Base-by-base conservation (phyloP, 2,888 invertebrate species). In the Spicauda simplicius region DNA sequence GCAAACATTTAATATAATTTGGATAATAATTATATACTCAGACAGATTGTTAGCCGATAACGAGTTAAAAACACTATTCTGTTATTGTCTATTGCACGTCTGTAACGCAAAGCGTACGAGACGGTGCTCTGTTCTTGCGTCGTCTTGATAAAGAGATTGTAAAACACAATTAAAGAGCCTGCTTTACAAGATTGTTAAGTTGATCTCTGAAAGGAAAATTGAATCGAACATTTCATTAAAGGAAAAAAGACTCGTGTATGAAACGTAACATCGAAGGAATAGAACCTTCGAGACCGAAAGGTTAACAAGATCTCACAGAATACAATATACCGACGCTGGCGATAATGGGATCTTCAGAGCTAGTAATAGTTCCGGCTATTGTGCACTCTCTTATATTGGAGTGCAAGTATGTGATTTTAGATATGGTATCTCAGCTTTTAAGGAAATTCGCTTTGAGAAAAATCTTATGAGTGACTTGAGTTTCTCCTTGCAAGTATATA, bases 241-340 rank as follows among this genome's bases (percentile, higher is more conserved):
- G n/a, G n/a, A 45, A 45, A n/a, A 45, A n/a, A 45, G n/a, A 45
- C 14, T 45, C n/a, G 41, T 41, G 45, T 45, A n/a, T 45, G 45
- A 45, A 45, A 45, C 45, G 45, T 45, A n/a, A 45, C n/a, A n/a
- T 59, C 16, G 16, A 25, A 20, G 48, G 45, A 48, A 48, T 45
- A 25, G 48, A 16, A 25, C 48, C 45, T 48, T 16, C 45, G 10
- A 45, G 20, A 59, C 45, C 45, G 59, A 59, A 59, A 59, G 48
- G 48, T 58, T 59, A 59, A 59, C 59, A 48, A 59, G 59, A 59
- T 59, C 59, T 10, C 16, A 20, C 20, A 20, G 48, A 59, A 59
- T 25, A 59, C 59, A 59, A 59, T 59, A 3, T 20, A 59, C 25
- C 59, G 25, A 45, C 48, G 59, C 48, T 25, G 25, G 45, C 48